Percentiles rank a stretch among this genome's conserved stretches.
Evolutionary conservation across 2,797 vertebrate species (phyloP).

Genomic region (Brotogeris chrysoptera): DNA sequence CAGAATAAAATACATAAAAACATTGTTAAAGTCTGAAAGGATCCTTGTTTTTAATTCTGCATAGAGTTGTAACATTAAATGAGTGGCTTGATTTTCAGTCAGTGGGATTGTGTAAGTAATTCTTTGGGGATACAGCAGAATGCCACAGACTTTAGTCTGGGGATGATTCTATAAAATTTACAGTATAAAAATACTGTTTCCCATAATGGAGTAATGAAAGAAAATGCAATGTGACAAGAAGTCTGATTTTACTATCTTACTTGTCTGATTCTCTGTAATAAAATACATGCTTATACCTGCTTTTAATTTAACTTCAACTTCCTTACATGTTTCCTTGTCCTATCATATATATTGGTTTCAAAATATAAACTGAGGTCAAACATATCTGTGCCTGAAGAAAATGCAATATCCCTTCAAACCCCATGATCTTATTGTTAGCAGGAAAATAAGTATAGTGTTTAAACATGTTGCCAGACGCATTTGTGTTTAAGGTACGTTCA

Average conservation of each 20-base stretch:
- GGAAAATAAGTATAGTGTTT: conserved; percentile 24
- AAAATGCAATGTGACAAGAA: conserved; percentile 69
- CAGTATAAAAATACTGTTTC: conserved; percentile 62
- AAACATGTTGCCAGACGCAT: conserved; percentile 15
- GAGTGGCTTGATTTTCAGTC: conserved; percentile 52
- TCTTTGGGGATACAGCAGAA: conserved; percentile 53
- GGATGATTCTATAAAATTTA: conserved; percentile 66
- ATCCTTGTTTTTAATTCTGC: conserved; percentile 58
- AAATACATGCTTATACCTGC: conserved; percentile 75
- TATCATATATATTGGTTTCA: conserved; percentile 58
- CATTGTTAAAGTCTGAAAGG: conserved; percentile 32
- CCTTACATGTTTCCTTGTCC: conserved; percentile 49
- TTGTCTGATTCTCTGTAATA: conserved; percentile 69
- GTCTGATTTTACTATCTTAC: conserved; percentile 64
- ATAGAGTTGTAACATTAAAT: conserved; percentile 35
- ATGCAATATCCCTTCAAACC: conserved; percentile 14
- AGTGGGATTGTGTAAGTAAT: conserved; percentile 42
- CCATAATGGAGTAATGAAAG: conserved; percentile 51
- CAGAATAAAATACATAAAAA: not conserved
- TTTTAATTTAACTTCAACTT: conserved; percentile 75
- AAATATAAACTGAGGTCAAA: conserved; percentile 47
- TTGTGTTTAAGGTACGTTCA: not conserved
- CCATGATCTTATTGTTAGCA: not conserved
- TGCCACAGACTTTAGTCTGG: conserved; percentile 46
- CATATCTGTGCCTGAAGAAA: conserved; percentile 18